Evolutionary conservation across 2,888 invertebrate genomes (phyloP), one percentile per base, ranked within the genome.

Genomic region (Selenia dentaria): DNA sequence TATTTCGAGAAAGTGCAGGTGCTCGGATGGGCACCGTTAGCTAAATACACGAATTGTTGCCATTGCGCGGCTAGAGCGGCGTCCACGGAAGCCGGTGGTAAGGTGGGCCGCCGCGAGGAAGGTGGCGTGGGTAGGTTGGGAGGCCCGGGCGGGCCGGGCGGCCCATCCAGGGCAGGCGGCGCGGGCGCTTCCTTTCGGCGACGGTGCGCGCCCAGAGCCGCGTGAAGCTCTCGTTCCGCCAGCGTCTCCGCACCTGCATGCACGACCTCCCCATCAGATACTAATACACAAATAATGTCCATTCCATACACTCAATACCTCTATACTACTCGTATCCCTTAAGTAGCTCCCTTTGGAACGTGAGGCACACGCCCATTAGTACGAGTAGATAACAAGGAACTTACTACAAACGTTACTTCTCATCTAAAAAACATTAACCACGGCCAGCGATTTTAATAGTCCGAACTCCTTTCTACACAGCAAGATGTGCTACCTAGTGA

Each of bases 201-300:
- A 2, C 74, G 73, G 28, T 65, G 72, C n/a, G 63, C 68, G 1
- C 70, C 64, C 41, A 84, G 62, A 14, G 71, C 48, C 1, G 79
- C 84, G 25, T 64, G 64, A 49, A 87, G 64, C 61, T 83, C 81
- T 2, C 83, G 76, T 54, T 81, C 82, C 0, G 87, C 87, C 6
- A 71, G 67, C 39, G 65, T 78, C 12, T 51, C 45, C 4, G 63
- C 50, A 4, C 51, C 37, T 6, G 42, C 16, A 16, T 16, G 4
- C 3, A 16, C 2, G 4, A 16, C 16, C 16, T 16, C 16, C 3
- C 4, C 16, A 4, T 16, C 3, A n/a, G n/a, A n/a, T n/a, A n/a
- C n/a, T n/a, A n/a, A n/a, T n/a, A n/a, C n/a, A n/a, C n/a, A n/a
- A n/a, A n/a, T n/a, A n/a, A n/a, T n/a, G n/a, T n/a, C n/a, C n/a